Evolutionary conservation across 2,888 invertebrate genomes (phyloP).

Genomic region (Tachina grossa): DNA sequence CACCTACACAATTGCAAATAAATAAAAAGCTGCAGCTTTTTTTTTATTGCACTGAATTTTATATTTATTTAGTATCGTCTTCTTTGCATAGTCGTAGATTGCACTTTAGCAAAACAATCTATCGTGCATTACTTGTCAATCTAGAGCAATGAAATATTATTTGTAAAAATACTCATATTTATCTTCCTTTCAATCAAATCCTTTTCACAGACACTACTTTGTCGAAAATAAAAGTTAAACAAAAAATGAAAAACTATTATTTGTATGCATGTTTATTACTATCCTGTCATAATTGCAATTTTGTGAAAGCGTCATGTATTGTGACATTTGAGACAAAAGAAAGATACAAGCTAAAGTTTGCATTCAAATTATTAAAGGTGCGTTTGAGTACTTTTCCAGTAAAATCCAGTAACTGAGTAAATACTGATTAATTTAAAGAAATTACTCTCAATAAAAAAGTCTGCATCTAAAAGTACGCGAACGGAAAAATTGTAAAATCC

Average conservation of each 20-base stretch:
- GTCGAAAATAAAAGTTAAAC: not conserved
- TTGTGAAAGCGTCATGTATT: not conserved
- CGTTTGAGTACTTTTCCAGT: no score
- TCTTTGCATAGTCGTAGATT: conserved; percentile 4
- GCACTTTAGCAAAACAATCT: conserved; percentile 1
- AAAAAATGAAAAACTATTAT: not conserved
- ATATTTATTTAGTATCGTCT: not conserved
- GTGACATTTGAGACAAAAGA: conserved; percentile 7
- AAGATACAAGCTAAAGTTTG: not conserved
- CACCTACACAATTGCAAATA: not conserved
- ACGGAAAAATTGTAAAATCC: no score
- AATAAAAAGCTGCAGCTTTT: not conserved
- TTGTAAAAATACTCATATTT: conserved; percentile 26
- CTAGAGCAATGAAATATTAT: conserved; percentile 29
- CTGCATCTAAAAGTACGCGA: no score
- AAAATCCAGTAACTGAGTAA: no score
- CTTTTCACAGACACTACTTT: not conserved
- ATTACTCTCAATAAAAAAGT: no score
- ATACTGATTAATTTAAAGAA: no score
- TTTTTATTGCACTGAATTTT: no score
- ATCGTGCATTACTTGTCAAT: conserved; percentile 24
- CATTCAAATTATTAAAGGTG: not conserved
- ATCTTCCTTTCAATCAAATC: not conserved
- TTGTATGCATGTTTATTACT: not conserved
- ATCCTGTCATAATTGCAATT: not conserved